These are phyloP conservation scores for Buathra laborator DNA, from an alignment of 2,888 invertebrate genomes.

Conservation along the genomic window DNA sequence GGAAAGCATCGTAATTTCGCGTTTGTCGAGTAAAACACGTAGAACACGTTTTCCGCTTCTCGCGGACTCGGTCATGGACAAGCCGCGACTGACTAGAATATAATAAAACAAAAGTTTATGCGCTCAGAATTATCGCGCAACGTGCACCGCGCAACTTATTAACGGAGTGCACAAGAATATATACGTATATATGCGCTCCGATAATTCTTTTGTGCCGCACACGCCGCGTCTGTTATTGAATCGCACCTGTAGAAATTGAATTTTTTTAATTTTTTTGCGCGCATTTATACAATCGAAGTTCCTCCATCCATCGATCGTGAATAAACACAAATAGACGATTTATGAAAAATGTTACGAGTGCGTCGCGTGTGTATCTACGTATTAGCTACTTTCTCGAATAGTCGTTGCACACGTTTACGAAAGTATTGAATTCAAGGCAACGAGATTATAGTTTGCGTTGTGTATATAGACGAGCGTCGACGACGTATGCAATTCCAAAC, in stretches of 20 bases:
- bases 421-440: conserved; percentile 46
- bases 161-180: background rate
- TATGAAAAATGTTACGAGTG: background rate
- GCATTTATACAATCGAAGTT: background rate
- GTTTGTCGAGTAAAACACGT: background rate
- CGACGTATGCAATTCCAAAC: conserved; percentile 11
- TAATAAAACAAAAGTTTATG: conserved; percentile 1
- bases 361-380: background rate
- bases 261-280: background rate
- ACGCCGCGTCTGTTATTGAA: background rate
- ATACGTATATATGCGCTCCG: background rate
- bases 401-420: background rate
- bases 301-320: background rate
- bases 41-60: background rate
- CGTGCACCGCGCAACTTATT: background rate
- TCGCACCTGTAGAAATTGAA: background rate
- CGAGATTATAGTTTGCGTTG: conserved; percentile 16
- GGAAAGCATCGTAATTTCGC: conserved; percentile 14
- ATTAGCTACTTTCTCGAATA: conserved; percentile 11
- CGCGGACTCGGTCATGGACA: conserved; percentile 28
- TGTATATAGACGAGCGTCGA: conserved; percentile 13
- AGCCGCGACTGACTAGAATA: conserved; percentile 28
- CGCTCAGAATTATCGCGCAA: background rate
- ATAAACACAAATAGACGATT: background rate
- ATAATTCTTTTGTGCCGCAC: background rate